phyloP scores from a whole-genome alignment of 2,888 invertebrate species.

The Candidula unifasciata region DNA sequence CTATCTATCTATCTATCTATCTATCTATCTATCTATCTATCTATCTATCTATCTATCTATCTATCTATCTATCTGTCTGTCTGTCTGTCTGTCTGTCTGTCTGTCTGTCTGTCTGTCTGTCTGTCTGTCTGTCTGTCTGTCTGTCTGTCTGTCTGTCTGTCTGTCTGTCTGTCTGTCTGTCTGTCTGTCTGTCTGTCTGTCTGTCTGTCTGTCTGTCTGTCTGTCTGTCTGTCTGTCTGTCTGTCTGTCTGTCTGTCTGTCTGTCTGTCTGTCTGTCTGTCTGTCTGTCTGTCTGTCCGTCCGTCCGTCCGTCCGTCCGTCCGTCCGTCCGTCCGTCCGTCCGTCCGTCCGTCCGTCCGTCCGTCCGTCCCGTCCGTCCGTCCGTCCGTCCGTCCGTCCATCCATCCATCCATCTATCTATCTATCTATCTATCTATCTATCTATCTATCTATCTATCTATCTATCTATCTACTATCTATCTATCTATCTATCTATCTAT shows the following conservation, averaged over 20 bases:
- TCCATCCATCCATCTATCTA: too few species aligned
- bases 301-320: neutral
- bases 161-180: too few species aligned
- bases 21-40: neutral
- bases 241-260: too few species aligned
- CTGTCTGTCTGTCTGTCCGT: too few species aligned
- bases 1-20: neutral
- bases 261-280: neutral
- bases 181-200: neutral
- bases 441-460: neutral
- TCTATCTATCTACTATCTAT: neutral
- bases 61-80: neutral
- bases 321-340: too few species aligned
- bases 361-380: too few species aligned
- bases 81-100: neutral
- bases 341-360: too few species aligned
- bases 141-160: too few species aligned
- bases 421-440: neutral
- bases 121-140: too few species aligned
- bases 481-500: neutral
- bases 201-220: too few species aligned
- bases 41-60: neutral
- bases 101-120: neutral
- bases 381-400: too few species aligned
- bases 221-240: too few species aligned